phyloP scores from a whole-genome alignment of 2,113 vertebrate genomes.

The Ranitomeya variabilis region DNA sequence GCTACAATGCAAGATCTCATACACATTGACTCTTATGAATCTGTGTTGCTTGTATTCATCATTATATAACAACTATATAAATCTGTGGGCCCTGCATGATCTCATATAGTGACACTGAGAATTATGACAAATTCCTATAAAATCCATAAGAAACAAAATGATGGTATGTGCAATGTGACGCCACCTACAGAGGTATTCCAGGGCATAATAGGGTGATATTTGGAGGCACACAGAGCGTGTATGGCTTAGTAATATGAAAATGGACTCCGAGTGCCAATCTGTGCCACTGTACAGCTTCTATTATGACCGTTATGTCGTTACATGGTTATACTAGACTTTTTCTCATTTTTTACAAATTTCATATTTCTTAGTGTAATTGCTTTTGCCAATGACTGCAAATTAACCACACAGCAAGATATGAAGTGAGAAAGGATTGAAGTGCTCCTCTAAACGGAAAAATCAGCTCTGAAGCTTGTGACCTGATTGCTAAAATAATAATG shows the following conservation, averaged over 20 bases:
- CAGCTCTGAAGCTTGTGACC: not conserved
- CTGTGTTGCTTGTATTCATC: no score
- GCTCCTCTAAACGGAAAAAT: not conserved
- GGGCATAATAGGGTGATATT: no score
- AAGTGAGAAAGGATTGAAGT: not conserved
- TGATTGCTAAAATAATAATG: not conserved
- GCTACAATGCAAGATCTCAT: no score
- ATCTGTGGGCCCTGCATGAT: not conserved
- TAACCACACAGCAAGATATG: not conserved
- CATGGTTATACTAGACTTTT: not conserved
- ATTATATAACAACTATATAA: not conserved
- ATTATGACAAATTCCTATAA: not conserved
- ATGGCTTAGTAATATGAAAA: not conserved
- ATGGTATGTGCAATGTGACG: not conserved
- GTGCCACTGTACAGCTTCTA: not conserved
- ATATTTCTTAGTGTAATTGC: not conserved
- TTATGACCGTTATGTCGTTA: not conserved
- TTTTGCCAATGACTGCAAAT: not conserved
- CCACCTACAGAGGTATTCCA: no score
- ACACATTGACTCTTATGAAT: no score
- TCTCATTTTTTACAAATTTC: not conserved
- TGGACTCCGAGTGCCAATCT: not conserved
- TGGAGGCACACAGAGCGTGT: not conserved
- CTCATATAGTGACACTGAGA: not conserved
- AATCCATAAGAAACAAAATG: not conserved